Evolutionary conservation across 1,140 invertebrate species (phyloP), one percentile per base, ranked within the genome.

Genomic region (Parapsyche elsis): DNA sequence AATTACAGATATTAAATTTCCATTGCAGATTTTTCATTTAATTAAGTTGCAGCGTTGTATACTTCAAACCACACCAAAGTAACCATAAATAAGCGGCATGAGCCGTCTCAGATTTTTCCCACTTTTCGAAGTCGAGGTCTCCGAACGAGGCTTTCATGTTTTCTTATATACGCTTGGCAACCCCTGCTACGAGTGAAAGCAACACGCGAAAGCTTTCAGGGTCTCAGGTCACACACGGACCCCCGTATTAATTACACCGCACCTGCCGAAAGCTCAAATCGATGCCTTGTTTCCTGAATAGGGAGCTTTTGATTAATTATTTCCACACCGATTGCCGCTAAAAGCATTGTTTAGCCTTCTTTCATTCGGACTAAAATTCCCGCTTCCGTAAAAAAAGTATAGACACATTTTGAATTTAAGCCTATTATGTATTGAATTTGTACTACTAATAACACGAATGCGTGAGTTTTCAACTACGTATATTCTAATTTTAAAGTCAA

Each of bases 261-360:
- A 79, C 77, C 77, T 79, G 77, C 61, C 67, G 77, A 79, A 79
- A 71, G 77, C 67, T 49, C 44, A 44, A 23, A 71, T 71, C 77
- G 67, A 70, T 71, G 77, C 61, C 44, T 79, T 45, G 71, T 79
- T 79, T 79, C 45, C 77, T 38, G 61, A n/a, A 30, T 14, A 38
- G 16, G 16, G 49, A 30, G 64, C 61, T 71, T 71, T 79, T 79
- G 77, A 79, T 79, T 79, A 79, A 79, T 79, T 79, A 45, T 71
- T 71, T 44, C 38, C 0, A 53, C 24, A 26, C 38, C 24, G 67
- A 19, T 19, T 21, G 7, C 57, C 57, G 64, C 64, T 61, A 59
- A 59, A 77, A 77, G 75, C 75, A 38, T 61, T 77, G 57, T 77
- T 77, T 77, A 23, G 30, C 57, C 75, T 38, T 38, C 7, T 38